phyloP scores from a whole-genome alignment of 92 coral and sea anemone species.

The Porites divaricata region DNA sequence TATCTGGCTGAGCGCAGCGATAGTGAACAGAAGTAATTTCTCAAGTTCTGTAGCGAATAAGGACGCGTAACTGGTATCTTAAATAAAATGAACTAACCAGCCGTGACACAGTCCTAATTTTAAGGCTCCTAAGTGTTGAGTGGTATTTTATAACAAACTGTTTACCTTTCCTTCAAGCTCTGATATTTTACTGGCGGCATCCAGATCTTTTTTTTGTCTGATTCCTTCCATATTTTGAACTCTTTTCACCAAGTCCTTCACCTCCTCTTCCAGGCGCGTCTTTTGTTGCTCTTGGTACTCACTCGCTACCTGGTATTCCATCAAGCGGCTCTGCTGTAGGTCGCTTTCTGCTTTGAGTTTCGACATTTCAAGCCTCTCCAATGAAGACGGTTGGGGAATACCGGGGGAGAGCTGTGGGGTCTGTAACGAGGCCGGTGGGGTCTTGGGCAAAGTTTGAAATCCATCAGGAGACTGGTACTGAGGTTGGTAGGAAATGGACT shows the following conservation, averaged over 20 bases:
- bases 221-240: constrained; percentile 73
- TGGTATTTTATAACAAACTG: background rate
- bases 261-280: constrained; percentile 73
- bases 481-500: constrained; percentile 38
- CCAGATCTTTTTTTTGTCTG: constrained; percentile 69
- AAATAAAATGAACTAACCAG: too few species aligned
- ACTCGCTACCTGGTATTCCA: constrained; percentile 62
- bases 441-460: constrained; percentile 18
- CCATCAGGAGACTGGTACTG: constrained; percentile 49
- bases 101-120: too few species aligned
- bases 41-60: too few species aligned
- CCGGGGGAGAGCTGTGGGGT: constrained; percentile 16
- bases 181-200: constrained; percentile 66
- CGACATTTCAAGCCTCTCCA: constrained; percentile 60
- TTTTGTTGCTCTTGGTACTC: constrained; percentile 66
- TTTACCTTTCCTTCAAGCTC: constrained; percentile 89
- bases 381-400: constrained; percentile 29
- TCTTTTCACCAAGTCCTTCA: constrained; percentile 76
- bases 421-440: constrained; percentile 29
- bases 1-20: too few species aligned
- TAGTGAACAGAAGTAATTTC: too few species aligned
- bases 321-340: constrained; percentile 49
- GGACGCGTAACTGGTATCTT: too few species aligned
- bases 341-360: constrained; percentile 58
- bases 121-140: too few species aligned